phyloP scores from a whole-genome alignment of 2,113 vertebrate species.

The Passer domesticus region DNA sequence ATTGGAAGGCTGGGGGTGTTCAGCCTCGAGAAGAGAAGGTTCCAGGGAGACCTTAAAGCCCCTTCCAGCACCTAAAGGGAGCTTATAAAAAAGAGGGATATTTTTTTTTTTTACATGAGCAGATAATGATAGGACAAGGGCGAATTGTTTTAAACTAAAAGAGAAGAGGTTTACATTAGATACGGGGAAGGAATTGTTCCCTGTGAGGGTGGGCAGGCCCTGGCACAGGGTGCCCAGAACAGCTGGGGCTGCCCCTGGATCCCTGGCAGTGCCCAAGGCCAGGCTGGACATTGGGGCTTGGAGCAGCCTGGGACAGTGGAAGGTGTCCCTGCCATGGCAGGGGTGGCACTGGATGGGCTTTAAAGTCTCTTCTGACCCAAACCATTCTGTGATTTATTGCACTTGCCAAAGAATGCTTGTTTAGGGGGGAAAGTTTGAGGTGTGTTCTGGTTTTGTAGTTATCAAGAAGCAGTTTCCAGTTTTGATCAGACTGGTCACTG shows the following conservation, averaged over 20 bases:
- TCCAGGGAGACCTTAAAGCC: background rate
- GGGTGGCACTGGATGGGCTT: accelerated
- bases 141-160: background rate
- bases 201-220: background rate
- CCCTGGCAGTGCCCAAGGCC: background rate
- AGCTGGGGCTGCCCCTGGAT: background rate
- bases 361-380: accelerated
- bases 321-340: background rate
- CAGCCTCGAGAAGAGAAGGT: background rate
- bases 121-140: too few relatives aligned
- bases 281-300: background rate
- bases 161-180: background rate
- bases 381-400: background rate
- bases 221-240: background rate
- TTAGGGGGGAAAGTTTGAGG: background rate
- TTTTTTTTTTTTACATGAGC: background rate
- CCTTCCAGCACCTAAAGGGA: background rate
- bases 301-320: background rate
- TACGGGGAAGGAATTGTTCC: background rate
- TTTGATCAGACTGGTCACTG: background rate
- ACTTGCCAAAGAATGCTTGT: too few relatives aligned
- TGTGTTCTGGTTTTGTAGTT: background rate
- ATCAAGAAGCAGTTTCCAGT: background rate
- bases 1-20: too few relatives aligned
- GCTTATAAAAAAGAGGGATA: background rate